Base-by-base conservation (phyloP, 2,888 invertebrate genomes). In the Timema podura region DNA sequence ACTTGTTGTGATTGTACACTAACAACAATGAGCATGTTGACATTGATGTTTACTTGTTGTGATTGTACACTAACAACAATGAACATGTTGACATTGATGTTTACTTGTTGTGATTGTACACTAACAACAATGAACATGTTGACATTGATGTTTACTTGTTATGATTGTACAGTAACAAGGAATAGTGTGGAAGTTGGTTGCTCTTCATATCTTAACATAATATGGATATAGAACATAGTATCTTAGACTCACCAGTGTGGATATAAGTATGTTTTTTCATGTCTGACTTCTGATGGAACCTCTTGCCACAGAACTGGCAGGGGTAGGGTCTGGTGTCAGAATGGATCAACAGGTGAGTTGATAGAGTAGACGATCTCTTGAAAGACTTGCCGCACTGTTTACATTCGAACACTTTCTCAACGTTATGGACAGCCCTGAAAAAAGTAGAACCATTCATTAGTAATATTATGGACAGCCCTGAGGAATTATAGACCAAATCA, bases 271-370 rank as follows among this genome's bases (percentile, higher is more conserved):
- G 98, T 79, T 99, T 99, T 86, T 98, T 99, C 98, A 98, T 98
- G 82, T 99, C 98, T 68, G 96, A 96, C 81, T 98, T 98, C 84
- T 98, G 98, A 81, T 98, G 98, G 84, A 99, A 99, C 77, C 98
- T 85, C 83, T 99, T 98, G 71, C 98, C 98, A 82, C 98, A 98
- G 83, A 95, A 98, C 81, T 95, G 95, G 83, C 98, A 98, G 7
- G 98, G 97, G 82, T 97, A 98, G 46, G 98, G 97, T 79, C 97
- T 85, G 71, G 96, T 97, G 83, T 97, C 96, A 74, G 95, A 95
- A 84, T 98, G 98, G 77, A 98, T 98, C 76, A 98, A 89, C 76
- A 98, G 89, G 82, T 98, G 98, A 10, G 98, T 98, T 74, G 97
- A 96, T 74, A 98, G 85, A 0, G 98, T 98, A 77, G 97, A 97